Base-by-base conservation (phyloP, 2,113 vertebrate species). In the Platycercus adscitus region DNA sequence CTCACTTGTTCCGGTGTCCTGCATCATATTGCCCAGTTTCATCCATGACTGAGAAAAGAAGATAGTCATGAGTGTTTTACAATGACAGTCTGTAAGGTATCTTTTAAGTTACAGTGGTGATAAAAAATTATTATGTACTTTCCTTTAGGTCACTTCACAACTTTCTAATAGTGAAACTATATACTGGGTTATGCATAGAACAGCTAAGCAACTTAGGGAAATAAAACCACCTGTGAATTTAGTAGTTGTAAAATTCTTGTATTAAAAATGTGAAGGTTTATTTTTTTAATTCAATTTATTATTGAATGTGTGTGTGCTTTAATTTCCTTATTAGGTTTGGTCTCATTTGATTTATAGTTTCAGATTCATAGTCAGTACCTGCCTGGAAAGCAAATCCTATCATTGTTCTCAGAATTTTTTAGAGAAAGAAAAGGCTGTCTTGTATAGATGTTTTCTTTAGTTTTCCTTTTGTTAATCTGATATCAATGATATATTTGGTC, bases 81-180 rank as follows among this genome's bases (percentile, higher is more conserved):
- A 81, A 28, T 5, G 6, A 35, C 2, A 20, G 17, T 18, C 0
- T 33, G 0, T 23, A 43, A 52, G 7, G 33, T 41, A n/a, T 35
- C 15, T 37, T 52, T 75, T 49, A 73, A 49, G 17, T 66, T 56
- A 56, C 1, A 2, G 4, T 43, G 16, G 7, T 10, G 1, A 64
- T 46, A 69, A 85, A 79, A 79, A 88, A 69, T 10, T 0, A 49
- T 39, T 52, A 28, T 50, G 91, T 70, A 28, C 7, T 58, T 70
- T 75, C 71, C 15, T 53, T 89, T 75, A 17, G 3, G 11, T 64
- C 5, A 39, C 13, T 43, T 25, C 31, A 35, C 58, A 87, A 37
- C 23, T 44, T 76, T 69, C 31, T 18, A 9, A 86, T 37, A 53
- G 3, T 71, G 69, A 71, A 75, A 83, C 66, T 4, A 16, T 43